Conservation (phyloP, 2,113 vertebrate species). For the Lynx canadensis region DNA sequence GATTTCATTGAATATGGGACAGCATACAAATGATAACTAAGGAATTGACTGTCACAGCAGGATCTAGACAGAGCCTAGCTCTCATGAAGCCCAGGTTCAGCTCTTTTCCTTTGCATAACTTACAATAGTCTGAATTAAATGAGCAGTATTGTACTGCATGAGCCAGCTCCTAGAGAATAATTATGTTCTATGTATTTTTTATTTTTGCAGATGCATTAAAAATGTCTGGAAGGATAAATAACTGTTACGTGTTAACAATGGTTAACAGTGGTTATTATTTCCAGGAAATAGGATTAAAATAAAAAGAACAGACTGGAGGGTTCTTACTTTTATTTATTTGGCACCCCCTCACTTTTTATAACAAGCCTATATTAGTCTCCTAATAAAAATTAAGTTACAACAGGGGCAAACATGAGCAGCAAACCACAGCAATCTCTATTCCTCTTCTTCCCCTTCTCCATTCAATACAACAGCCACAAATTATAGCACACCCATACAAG, state of each 20-base stretch:
- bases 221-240: not conserved
- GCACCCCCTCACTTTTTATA: not conserved
- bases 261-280: not conserved
- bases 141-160: not conserved
- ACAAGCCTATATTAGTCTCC: not conserved
- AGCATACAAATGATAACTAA: conserved; percentile 30
- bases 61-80: not conserved
- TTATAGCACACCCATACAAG: not conserved
- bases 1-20: not conserved
- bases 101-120: not conserved
- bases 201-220: conserved; percentile 21
- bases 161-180: not conserved
- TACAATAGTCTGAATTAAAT: conserved; percentile 4
- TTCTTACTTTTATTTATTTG: conserved; percentile 36
- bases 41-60: not conserved
- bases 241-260: not conserved
- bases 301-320: not conserved
- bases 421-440: conserved; percentile 12
- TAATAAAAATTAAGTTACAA: conserved; percentile 41
- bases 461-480: not conserved
- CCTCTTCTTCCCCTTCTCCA: not conserved
- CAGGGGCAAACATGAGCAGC: not conserved
- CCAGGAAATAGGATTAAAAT: not conserved
- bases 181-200: not conserved
- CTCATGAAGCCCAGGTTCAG: not conserved